Evolutionary conservation across 2,888 invertebrate genomes (phyloP).

Genomic region (Erannis defoliaria): DNA sequence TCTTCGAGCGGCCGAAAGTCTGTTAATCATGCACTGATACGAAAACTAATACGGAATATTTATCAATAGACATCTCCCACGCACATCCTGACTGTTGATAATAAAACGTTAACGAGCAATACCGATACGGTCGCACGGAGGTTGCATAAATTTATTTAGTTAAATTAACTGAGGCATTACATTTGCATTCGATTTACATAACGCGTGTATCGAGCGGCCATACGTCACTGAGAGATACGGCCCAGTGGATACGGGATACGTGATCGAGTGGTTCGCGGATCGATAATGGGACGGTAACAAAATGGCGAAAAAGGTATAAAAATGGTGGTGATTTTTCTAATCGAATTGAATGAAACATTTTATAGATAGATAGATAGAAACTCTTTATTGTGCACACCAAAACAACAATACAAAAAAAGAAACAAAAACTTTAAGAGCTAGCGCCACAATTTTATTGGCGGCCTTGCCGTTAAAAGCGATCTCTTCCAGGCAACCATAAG

Average conservation of each 20-base stretch:
- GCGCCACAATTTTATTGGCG: too few species aligned
- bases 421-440: too few species aligned
- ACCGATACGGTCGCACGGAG: conserved; percentile 72
- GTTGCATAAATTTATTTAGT: conserved; percentile 82
- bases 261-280: conserved; percentile 45
- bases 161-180: conserved; percentile 81
- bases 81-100: conserved; percentile 53
- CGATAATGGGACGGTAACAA: not conserved
- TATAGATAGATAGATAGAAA: too few species aligned
- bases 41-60: not conserved
- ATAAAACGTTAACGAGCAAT: conserved; percentile 65
- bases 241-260: conserved; percentile 43
- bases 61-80: conserved; percentile 45
- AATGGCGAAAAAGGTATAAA: not conserved
- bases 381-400: too few species aligned
- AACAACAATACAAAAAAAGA: too few species aligned
- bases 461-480: too few species aligned
- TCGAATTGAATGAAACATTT: too few species aligned
- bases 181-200: conserved; percentile 86
- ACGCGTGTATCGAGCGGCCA: conserved; percentile 76
- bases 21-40: not conserved
- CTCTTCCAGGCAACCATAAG: too few species aligned
- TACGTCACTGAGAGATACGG: conserved; percentile 82
- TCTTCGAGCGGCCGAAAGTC: not conserved
- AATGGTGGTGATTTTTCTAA: too few species aligned